phyloP scores from a whole-genome alignment of 2,888 invertebrate species.

The Campoplex nolae region DNA sequence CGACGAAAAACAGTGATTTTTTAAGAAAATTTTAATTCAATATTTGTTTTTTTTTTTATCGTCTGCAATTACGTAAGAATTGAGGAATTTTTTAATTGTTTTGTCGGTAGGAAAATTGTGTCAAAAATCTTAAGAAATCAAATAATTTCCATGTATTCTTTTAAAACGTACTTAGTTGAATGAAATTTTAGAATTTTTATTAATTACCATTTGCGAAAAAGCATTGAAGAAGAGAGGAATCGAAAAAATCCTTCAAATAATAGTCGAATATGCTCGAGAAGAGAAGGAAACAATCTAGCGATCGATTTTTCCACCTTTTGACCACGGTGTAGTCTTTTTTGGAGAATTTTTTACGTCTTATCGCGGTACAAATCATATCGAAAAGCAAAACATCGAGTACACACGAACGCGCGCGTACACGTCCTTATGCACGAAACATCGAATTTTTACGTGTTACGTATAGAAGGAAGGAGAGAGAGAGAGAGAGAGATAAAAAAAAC shows the following conservation, averaged over 20 bases:
- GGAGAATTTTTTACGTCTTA: slow-evolving; percentile 62
- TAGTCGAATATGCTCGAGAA: background rate
- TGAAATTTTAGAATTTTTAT: background rate
- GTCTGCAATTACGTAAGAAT: slow-evolving; percentile 1
- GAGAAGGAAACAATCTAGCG: slow-evolving; percentile 26
- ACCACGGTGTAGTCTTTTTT: slow-evolving; percentile 45
- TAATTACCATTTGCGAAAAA: background rate
- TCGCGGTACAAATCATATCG: slow-evolving; percentile 63
- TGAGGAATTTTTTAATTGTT: background rate
- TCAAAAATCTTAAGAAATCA: background rate
- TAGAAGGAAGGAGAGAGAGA: background rate
- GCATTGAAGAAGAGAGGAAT: background rate
- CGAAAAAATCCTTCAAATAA: slow-evolving; percentile 14
- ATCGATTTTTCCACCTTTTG: slow-evolving; percentile 37
- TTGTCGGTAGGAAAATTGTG: background rate
- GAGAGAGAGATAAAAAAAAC: too few relatives aligned
- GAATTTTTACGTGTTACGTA: slow-evolving; percentile 56
- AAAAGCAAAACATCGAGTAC: slow-evolving; percentile 7
- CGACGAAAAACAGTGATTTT: background rate
- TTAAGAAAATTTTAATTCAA: background rate
- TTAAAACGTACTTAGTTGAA: background rate
- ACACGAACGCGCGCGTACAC: slow-evolving; percentile 36
- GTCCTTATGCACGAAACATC: slow-evolving; percentile 62
- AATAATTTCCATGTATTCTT: background rate
- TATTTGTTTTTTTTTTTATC: background rate